Conservation (phyloP, 2,797 vertebrate species). For the Lepus oiostolus region DNA sequence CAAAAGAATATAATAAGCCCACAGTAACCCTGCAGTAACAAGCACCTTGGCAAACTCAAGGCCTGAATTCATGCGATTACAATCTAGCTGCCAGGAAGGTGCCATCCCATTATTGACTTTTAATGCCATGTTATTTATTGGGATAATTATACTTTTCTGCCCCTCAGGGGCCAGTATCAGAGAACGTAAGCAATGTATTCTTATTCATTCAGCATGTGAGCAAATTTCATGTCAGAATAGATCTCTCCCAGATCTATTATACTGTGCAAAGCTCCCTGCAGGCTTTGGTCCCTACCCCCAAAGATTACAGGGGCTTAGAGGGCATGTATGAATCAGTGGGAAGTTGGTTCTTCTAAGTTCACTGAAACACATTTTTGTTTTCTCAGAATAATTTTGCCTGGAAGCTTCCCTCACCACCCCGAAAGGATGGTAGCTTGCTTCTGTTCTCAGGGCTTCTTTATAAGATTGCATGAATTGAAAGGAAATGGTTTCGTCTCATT, state of each 20-base stretch:
- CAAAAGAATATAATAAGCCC: slow-evolving; percentile 70
- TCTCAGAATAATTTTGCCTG: slow-evolving; percentile 55
- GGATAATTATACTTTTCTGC: slow-evolving; percentile 80
- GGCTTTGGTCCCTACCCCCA: neutral
- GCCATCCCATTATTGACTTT: slow-evolving; percentile 78
- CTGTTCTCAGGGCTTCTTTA: neutral
- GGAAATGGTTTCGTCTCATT: neutral
- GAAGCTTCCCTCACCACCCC: neutral
- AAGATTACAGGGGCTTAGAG: slow-evolving; percentile 67
- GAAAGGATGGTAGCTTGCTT: neutral
- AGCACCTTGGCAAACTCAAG: slow-evolving; percentile 72
- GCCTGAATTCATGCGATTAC: slow-evolving; percentile 75
- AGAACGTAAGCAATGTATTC: slow-evolving; percentile 75
- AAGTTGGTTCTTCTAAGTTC: slow-evolving; percentile 69
- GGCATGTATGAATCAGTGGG: slow-evolving; percentile 66
- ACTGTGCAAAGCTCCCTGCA: neutral
- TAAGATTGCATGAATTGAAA: neutral
- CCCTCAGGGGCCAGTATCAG: slow-evolving; percentile 66
- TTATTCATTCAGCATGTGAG: slow-evolving; percentile 77
- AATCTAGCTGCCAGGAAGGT: slow-evolving; percentile 74
- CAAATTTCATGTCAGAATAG: slow-evolving; percentile 81
- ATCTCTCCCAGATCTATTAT: slow-evolving; percentile 70
- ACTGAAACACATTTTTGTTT: slow-evolving; percentile 73
- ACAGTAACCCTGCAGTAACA: slow-evolving; percentile 70
- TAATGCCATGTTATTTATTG: slow-evolving; percentile 80